Evolutionary conservation across 2,888 invertebrate genomes (phyloP).

Genomic region (Drosophila suboccidentalis): DNA sequence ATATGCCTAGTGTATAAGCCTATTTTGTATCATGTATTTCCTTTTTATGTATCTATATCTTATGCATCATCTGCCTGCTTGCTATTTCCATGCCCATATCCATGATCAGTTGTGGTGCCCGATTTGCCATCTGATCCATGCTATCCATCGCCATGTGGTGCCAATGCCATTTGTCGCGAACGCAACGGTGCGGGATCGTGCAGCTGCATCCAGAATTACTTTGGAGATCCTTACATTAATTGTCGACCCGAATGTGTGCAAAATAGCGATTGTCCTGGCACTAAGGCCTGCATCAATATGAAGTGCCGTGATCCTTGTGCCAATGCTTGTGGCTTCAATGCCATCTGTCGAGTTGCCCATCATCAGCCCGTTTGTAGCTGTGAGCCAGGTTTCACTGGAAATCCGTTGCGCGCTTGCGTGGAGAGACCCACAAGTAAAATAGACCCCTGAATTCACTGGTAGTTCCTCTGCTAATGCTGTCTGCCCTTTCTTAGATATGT

Average conservation of each 20-base stretch:
- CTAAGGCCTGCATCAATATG: constrained; percentile 92
- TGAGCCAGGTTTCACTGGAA: constrained; percentile 91
- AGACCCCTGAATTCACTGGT: background rate
- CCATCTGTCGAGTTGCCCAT: constrained; percentile 92
- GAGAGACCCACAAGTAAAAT: constrained; percentile 85
- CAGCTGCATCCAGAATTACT: constrained; percentile 92
- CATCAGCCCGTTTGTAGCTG: constrained; percentile 93
- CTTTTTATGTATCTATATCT: constrained; percentile 22
- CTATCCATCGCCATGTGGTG: constrained; percentile 94
- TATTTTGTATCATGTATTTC: constrained; percentile 2
- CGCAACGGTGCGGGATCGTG: constrained; percentile 93
- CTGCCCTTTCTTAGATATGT: constrained; percentile 71
- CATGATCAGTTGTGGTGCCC: constrained; percentile 86
- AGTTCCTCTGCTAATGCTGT: background rate
- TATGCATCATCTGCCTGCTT: constrained; percentile 58
- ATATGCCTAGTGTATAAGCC: constrained; percentile 51
- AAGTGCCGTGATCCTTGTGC: constrained; percentile 94
- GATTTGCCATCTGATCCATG: constrained; percentile 89
- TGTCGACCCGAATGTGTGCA: constrained; percentile 96
- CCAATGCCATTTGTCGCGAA: constrained; percentile 94
- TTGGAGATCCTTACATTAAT: constrained; percentile 94
- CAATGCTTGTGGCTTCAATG: constrained; percentile 93
- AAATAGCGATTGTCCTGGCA: constrained; percentile 92
- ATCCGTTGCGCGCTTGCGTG: constrained; percentile 92
- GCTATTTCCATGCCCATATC: constrained; percentile 54